Percentiles rank a stretch among this genome's conserved stretches.
Evolutionary conservation across 1,140 invertebrate genomes (phyloP).

Genomic region (Dendroctonus ponderosae): DNA sequence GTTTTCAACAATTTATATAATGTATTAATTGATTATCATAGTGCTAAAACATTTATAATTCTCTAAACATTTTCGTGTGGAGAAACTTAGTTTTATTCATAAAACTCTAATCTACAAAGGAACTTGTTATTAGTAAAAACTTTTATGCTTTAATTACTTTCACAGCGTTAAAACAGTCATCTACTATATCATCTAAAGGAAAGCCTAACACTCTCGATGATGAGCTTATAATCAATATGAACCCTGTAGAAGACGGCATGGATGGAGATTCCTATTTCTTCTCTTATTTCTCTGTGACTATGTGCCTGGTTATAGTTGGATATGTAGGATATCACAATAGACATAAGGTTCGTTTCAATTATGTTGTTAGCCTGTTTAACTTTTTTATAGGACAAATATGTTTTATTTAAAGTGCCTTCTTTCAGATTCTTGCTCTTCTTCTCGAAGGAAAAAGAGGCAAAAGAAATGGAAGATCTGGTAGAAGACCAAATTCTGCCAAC

Average conservation of each 20-base stretch:
- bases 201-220: slow-evolving; percentile 28
- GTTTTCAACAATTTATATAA: too few relatives aligned
- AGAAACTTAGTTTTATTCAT: background rate
- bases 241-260: slow-evolving; percentile 25
- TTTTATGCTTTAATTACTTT: background rate
- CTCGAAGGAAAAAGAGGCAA: slow-evolving; percentile 57
- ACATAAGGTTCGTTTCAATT: slow-evolving; percentile 58
- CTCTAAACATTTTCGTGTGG: background rate
- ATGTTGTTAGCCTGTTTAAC: too few relatives aligned
- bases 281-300: slow-evolving; percentile 62
- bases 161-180: slow-evolving; percentile 1
- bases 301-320: slow-evolving; percentile 58
- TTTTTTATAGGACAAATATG: background rate
- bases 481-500: slow-evolving; percentile 59
- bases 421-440: slow-evolving; percentile 59
- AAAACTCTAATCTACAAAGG: background rate
- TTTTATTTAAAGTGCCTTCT: background rate
- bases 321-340: slow-evolving; percentile 69
- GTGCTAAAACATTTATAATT: too few relatives aligned
- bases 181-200: slow-evolving; percentile 11
- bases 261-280: slow-evolving; percentile 61
- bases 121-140: background rate
- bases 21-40: too few relatives aligned
- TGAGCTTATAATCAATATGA: slow-evolving; percentile 5
- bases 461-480: slow-evolving; percentile 49